Evolutionary conservation across 2,113 vertebrate species (phyloP).

Genomic region (Peromyscus maniculatus): DNA sequence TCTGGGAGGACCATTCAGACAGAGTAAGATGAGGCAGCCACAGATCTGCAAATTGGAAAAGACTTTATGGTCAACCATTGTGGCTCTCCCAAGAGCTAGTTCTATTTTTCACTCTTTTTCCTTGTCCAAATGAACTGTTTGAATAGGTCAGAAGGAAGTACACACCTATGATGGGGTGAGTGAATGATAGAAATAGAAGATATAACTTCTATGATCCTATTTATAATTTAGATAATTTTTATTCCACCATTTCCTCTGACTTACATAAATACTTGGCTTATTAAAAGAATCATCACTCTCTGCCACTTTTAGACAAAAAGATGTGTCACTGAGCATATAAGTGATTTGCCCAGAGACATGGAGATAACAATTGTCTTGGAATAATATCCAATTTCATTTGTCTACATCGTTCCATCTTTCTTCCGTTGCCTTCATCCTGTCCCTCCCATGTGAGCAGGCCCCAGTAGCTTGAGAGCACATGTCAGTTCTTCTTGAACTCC

Average conservation of each 20-base stretch:
- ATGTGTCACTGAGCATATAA: not conserved
- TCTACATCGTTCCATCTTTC: not conserved
- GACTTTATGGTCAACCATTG: not conserved
- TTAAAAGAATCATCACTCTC: not conserved
- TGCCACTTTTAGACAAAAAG: not conserved
- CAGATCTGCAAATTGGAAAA: not conserved
- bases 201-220: not conserved
- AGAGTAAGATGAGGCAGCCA: not conserved
- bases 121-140: not conserved
- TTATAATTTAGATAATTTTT: not conserved
- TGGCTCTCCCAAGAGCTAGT: not conserved
- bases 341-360: not conserved
- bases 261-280: not conserved
- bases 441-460: not conserved
- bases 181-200: not conserved
- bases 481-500: not conserved
- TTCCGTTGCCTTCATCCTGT: not conserved
- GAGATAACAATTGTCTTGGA: not conserved
- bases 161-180: not conserved
- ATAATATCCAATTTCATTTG: not conserved
- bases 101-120: not conserved
- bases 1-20: not conserved
- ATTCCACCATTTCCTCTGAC: not conserved
- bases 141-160: not conserved
- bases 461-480: not conserved